Conservation (phyloP, 1,140 invertebrate species). For the Drusus annulatus region DNA sequence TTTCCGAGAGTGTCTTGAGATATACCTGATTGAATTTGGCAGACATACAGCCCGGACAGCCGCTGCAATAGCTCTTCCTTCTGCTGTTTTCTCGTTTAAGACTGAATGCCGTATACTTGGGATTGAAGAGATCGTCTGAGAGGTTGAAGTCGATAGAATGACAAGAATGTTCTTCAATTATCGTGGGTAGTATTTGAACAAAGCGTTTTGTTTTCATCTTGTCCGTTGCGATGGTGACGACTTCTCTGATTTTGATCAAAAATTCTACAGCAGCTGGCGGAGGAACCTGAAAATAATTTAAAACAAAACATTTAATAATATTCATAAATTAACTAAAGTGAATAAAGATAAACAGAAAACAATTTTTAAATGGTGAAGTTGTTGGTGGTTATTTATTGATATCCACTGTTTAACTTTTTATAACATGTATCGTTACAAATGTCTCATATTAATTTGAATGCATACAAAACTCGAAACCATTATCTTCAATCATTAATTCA, state of each 20-base stretch:
- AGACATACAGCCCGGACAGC: constrained; percentile 77
- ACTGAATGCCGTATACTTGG: constrained; percentile 61
- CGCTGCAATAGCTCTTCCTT: constrained; percentile 71
- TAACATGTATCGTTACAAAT: too few relatives aligned
- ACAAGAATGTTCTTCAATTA: constrained; percentile 82
- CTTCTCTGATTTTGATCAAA: constrained; percentile 87
- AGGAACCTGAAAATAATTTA: constrained; percentile 76
- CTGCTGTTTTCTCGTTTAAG: constrained; percentile 74
- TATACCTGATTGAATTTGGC: constrained; percentile 62
- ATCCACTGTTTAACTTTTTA: too few relatives aligned
- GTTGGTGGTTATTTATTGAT: too few relatives aligned
- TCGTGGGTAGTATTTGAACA: constrained; percentile 83
- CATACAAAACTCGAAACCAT: too few relatives aligned
- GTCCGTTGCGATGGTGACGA: constrained; percentile 88
- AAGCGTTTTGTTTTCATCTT: constrained; percentile 89
- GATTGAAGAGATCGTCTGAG: constrained; percentile 23
- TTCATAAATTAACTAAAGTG: too few relatives aligned
- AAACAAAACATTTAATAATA: too few relatives aligned
- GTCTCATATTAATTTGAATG: too few relatives aligned
- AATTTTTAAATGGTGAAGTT: too few relatives aligned
- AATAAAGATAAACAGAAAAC: too few relatives aligned
- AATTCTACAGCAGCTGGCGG: constrained; percentile 91
- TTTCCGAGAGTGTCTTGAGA: constrained; percentile 60
- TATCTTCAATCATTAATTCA: too few relatives aligned
- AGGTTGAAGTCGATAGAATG: constrained; percentile 60